Evolutionary conservation across 2,113 vertebrate species (phyloP).

Genomic region (Oreocharis arfaki): DNA sequence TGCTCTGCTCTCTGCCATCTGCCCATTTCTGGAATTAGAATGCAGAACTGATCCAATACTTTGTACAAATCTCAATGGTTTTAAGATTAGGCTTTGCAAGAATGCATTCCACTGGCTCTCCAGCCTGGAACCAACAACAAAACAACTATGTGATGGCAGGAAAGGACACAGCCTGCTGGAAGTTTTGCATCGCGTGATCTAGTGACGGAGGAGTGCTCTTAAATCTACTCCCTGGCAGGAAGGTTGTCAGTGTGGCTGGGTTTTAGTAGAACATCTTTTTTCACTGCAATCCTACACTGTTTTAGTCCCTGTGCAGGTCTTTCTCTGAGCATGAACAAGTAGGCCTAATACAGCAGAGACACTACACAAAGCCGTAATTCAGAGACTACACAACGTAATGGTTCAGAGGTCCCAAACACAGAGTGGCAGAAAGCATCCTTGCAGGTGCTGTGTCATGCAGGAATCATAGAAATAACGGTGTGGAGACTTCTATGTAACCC

Average conservation of each 20-base stretch:
- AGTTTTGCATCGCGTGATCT: neutral
- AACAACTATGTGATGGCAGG: neutral
- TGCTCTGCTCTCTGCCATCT: neutral
- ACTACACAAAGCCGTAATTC: neutral
- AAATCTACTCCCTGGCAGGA: neutral
- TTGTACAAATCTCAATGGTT: neutral
- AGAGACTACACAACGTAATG: neutral
- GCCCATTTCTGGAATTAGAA: slow-evolving; percentile 10
- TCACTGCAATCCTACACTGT: neutral
- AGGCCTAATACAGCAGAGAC: neutral
- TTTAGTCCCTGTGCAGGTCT: neutral
- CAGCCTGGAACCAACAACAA: neutral
- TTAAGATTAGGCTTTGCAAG: slow-evolving; percentile 14
- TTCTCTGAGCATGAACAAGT: neutral
- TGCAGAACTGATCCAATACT: neutral
- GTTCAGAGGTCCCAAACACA: neutral
- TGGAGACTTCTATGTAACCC: neutral
- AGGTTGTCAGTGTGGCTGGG: neutral
- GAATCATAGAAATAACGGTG: neutral
- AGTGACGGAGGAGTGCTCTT: neutral
- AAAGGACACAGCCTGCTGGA: neutral
- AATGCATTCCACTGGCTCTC: slow-evolving; percentile 16
- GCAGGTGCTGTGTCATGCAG: neutral
- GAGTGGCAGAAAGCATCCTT: neutral
- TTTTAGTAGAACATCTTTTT: neutral